Percentiles rank a stretch among this genome's conserved stretches.
phyloP scores from a whole-genome alignment of 2,888 invertebrate genomes.

The Trichogramma dendrolimi region DNA sequence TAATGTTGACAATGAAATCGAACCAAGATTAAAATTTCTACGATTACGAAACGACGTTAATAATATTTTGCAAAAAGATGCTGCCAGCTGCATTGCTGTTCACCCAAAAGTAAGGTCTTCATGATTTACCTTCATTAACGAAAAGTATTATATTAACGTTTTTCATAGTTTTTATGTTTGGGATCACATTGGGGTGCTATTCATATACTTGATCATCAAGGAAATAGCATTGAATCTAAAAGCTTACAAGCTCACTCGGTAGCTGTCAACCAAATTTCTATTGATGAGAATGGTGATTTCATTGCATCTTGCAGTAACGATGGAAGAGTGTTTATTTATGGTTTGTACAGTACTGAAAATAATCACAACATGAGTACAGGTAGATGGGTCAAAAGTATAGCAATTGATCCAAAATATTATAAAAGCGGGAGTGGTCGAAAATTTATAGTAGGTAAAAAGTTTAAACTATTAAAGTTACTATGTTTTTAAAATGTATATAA shows the following conservation, averaged over 20 bases:
- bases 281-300: constrained; percentile 90
- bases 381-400: constrained; percentile 78
- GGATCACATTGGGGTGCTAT: constrained; percentile 91
- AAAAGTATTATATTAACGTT: not conserved
- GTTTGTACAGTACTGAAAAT: constrained; percentile 79
- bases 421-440: constrained; percentile 73
- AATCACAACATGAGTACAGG: constrained; percentile 75
- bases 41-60: constrained; percentile 83
- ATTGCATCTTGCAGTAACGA: constrained; percentile 91
- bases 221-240: constrained; percentile 71
- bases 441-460: constrained; percentile 72
- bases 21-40: constrained; percentile 88
- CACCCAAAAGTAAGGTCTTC: constrained; percentile 71
- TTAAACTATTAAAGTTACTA: not conserved
- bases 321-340: constrained; percentile 81
- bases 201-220: constrained; percentile 87
- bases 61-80: constrained; percentile 77
- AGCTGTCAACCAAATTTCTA: constrained; percentile 90
- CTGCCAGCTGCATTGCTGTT: constrained; percentile 88
- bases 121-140: not conserved
- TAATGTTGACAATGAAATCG: constrained; percentile 61
- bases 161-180: constrained; percentile 75
- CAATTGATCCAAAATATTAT: constrained; percentile 77
- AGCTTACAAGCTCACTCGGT: constrained; percentile 77
- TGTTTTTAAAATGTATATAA: constrained; percentile 6